These are phyloP conservation scores for human (Homo sapiens) DNA, from an alignment of 2,113 vertebrate species.

Conservation along the genomic window DNA sequence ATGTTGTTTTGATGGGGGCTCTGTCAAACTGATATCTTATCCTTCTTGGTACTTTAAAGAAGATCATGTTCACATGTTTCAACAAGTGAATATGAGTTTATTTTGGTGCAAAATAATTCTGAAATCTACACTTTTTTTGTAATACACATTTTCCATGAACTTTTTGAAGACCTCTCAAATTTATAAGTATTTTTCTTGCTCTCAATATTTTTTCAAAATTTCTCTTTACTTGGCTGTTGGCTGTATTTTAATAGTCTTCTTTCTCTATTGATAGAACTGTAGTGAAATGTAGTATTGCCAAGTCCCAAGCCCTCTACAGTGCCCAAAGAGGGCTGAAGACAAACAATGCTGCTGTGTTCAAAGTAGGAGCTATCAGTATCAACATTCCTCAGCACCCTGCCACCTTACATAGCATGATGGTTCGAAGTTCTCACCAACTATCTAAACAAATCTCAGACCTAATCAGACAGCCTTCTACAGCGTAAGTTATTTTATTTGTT, in stretches of 20 bases:
- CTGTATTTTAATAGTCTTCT: background rate
- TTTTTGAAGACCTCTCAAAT: background rate
- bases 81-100: background rate
- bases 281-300: constrained; percentile 99
- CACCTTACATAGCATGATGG: constrained; percentile 99
- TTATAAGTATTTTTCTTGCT: background rate
- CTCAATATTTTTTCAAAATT: background rate
- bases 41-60: background rate
- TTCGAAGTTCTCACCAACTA: constrained; percentile 98
- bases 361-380: constrained; percentile 97
- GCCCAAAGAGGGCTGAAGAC: constrained; percentile 96
- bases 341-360: constrained; percentile 96
- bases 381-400: constrained; percentile 99
- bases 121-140: background rate
- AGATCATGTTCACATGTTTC: background rate
- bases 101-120: background rate
- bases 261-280: constrained; percentile 90
- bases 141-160: background rate
- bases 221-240: background rate
- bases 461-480: constrained; percentile 94
- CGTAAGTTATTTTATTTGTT: constrained; percentile 83
- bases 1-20: background rate
- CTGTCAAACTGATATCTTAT: background rate
- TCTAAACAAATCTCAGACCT: constrained; percentile 99
- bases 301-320: constrained; percentile 98